phyloP scores from a whole-genome alignment of 2,797 vertebrate genomes.

The Sebastes minor region DNA sequence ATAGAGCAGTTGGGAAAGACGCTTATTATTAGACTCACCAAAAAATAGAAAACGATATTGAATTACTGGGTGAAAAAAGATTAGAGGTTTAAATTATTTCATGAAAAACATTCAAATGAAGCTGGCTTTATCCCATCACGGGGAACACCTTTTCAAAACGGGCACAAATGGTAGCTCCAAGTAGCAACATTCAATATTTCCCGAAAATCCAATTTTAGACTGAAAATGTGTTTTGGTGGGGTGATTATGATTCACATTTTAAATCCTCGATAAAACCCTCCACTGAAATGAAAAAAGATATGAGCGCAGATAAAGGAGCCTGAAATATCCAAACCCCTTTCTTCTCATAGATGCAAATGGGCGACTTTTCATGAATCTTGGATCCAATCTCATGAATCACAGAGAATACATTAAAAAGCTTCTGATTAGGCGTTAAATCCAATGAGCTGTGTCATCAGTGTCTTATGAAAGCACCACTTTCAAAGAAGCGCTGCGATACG shows the following conservation, averaged over 20 bases:
- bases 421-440: constrained; percentile 72
- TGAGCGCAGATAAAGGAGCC: constrained; percentile 66
- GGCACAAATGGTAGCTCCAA: constrained; percentile 49
- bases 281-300: constrained; percentile 74
- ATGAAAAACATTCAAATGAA: constrained; percentile 61
- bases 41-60: constrained; percentile 29
- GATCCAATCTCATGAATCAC: constrained; percentile 71
- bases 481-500: constrained; percentile 42
- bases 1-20: neutral
- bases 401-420: constrained; percentile 72
- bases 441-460: constrained; percentile 68
- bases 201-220: constrained; percentile 65
- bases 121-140: constrained; percentile 43
- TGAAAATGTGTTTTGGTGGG: constrained; percentile 62
- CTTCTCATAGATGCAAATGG: constrained; percentile 70
- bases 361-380: constrained; percentile 72
- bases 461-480: constrained; percentile 61
- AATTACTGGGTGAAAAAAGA: constrained; percentile 48
- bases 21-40: constrained; percentile 17
- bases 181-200: constrained; percentile 65
- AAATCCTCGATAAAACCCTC: constrained; percentile 75
- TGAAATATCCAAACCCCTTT: constrained; percentile 62
- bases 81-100: constrained; percentile 57
- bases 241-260: constrained; percentile 75
- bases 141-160: constrained; percentile 54